These are phyloP conservation scores for Achatina immaculata DNA, from an alignment of 1,140 invertebrate species.

Conservation along the genomic window DNA sequence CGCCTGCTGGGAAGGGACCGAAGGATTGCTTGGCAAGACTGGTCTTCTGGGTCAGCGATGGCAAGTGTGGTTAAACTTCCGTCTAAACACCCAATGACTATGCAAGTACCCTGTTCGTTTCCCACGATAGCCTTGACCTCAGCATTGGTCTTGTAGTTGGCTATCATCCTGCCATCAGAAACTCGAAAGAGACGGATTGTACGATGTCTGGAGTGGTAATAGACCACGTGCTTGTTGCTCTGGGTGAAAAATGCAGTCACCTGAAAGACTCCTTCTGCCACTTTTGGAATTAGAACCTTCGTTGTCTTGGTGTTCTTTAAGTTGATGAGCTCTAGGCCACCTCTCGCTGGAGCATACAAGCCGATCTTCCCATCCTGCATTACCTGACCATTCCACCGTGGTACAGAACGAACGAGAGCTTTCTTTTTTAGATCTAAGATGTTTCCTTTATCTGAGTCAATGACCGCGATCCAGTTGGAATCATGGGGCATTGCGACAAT, in stretches of 20 bases:
- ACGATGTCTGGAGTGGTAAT: constrained; percentile 95
- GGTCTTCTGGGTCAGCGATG: constrained; percentile 82
- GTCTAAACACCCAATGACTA: constrained; percentile 92
- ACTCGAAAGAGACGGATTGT: constrained; percentile 92
- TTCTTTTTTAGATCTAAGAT: constrained; percentile 74
- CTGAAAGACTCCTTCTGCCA: constrained; percentile 96
- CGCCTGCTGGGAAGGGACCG: constrained; percentile 58
- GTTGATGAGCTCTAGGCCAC: constrained; percentile 83
- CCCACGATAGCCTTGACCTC: constrained; percentile 89
- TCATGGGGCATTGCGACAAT: constrained; percentile 72
- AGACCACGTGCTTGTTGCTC: constrained; percentile 94
- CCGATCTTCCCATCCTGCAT: constrained; percentile 81
- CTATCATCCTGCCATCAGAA: constrained; percentile 88
- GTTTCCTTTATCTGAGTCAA: constrained; percentile 91
- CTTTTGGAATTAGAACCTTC: constrained; percentile 86
- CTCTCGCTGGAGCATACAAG: constrained; percentile 90
- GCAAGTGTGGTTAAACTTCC: constrained; percentile 93
- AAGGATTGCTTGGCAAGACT: constrained; percentile 62
- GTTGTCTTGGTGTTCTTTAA: constrained; percentile 79
- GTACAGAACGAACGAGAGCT: constrained; percentile 71
- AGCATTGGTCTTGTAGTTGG: constrained; percentile 92
- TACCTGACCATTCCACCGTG: constrained; percentile 74
- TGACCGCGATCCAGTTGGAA: constrained; percentile 84
- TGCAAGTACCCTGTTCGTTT: constrained; percentile 82
- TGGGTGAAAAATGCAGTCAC: constrained; percentile 94